Percentiles rank a stretch among this genome's conserved stretches.
Evolutionary conservation across 1,140 invertebrate genomes (phyloP).

Genomic region (Palaemon carinicauda): DNA sequence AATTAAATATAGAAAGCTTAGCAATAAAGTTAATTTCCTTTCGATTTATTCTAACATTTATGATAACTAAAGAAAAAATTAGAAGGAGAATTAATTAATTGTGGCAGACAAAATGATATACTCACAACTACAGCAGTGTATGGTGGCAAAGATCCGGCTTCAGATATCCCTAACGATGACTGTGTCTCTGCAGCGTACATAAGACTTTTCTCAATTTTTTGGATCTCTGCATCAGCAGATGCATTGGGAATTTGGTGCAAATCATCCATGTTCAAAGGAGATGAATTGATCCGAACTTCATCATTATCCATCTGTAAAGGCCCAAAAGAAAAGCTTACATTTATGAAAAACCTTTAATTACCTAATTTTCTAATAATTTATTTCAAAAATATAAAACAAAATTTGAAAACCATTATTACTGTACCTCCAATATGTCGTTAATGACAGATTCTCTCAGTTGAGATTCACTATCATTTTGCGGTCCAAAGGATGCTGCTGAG

Average conservation of each 20-base stretch:
- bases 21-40: too few relatives aligned
- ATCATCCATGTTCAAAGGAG: not conserved
- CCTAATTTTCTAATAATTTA: too few relatives aligned
- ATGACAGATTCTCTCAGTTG: conserved; percentile 27
- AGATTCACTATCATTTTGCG: conserved; percentile 30
- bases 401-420: not conserved
- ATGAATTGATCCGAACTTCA: too few relatives aligned
- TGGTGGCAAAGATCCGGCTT: conserved; percentile 15
- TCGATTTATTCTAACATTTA: too few relatives aligned
- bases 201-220: conserved; percentile 40
- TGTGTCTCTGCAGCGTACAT: conserved; percentile 33
- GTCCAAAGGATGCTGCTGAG: not conserved
- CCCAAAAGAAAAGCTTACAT: not conserved
- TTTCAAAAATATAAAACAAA: not conserved
- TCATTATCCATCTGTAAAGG: conserved; percentile 29
- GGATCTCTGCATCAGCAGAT: conserved; percentile 40
- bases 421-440: conserved; percentile 44
- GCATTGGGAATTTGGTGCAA: conserved; percentile 11
- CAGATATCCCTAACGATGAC: conserved; percentile 3
- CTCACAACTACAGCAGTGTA: conserved; percentile 40
- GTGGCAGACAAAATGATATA: not conserved
- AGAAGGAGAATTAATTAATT: too few relatives aligned
- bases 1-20: too few relatives aligned
- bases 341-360: too few relatives aligned
- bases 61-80: too few relatives aligned